Base-by-base conservation (phyloP, 1,140 invertebrate species). In the Armadillidium nasatum region DNA sequence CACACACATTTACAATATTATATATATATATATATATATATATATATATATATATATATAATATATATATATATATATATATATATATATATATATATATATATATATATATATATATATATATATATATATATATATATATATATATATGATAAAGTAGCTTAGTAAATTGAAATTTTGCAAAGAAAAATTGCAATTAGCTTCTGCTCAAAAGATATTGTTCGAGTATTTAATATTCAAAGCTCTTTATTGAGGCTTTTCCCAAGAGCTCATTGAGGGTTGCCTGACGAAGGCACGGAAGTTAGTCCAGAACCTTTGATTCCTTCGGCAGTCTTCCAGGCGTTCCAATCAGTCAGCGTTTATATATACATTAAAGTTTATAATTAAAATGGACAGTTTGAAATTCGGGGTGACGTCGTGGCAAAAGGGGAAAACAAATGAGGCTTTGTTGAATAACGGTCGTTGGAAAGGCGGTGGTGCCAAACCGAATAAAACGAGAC, bases 331-430 rank as follows among this genome's bases (percentile, higher is more conserved):
- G 54, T 74, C 74, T n/a, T n/a, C 22, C 45, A 75, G 79, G 69
- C 60, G 22, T n/a, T 60, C 79, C 76, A 80, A 77, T 75, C 76
- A 80, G 44, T n/a, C 71, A 54, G 21, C 79, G 79, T 77, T 80
- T 80, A 80, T 80, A 72, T 73, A 75, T 44, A 54, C 79, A 77
- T 80, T 80, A 80, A 80, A 80, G 77, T 80, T 80, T 73, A 80
- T 80, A 80, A 80, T 80, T 80, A 80, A 77, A 76, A 80, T 73
- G 74, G 79, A 80, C 76, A 75, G 76, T 72, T 76, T 70, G 76
- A 78, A 78, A 78, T 78, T 76, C 70, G 76, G 69, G 76, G 76
- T 80, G 76, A 80, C 76, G 74, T 67, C 54, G 68, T 19, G 19
- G 60, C 54, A n/a, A n/a, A n/a, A n/a, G 54, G 10, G 68, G 23